phyloP scores from a whole-genome alignment of 2,888 invertebrate species.

The Ormyrus nitidulus region DNA sequence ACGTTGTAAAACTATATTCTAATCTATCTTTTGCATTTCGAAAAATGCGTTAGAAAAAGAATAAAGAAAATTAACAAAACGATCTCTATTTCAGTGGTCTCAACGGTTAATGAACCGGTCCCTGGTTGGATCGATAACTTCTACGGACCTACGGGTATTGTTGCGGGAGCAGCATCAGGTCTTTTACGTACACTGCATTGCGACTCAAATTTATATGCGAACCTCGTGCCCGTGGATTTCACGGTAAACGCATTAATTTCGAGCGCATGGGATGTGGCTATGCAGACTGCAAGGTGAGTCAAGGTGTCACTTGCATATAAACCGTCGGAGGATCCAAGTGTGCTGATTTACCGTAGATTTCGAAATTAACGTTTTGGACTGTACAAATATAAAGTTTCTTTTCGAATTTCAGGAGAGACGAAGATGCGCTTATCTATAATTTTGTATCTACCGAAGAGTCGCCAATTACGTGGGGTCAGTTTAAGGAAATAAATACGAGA shows the following conservation, averaged over 20 bases:
- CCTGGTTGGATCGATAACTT: conserved; percentile 88
- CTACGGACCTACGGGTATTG: conserved; percentile 84
- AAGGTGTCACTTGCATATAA: not conserved
- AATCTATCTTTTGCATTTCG: too few species aligned
- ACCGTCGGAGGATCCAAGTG: not conserved
- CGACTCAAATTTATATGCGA: conserved; percentile 79
- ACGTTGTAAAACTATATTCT: not conserved
- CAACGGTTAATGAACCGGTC: conserved; percentile 80
- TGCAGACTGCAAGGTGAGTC: conserved; percentile 65
- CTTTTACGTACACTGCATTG: conserved; percentile 82
- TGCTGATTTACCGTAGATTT: not conserved
- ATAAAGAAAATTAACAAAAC: too few species aligned
- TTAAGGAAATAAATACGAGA: conserved; percentile 77
- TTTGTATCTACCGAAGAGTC: conserved; percentile 89
- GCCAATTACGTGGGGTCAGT: conserved; percentile 87
- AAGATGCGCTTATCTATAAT: conserved; percentile 85
- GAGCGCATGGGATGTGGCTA: conserved; percentile 79
- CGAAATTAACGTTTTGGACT: too few species aligned
- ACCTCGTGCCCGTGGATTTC: conserved; percentile 86
- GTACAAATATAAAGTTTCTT: not conserved
- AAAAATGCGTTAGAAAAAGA: too few species aligned
- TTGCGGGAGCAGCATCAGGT: conserved; percentile 81
- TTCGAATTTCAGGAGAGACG: conserved; percentile 63
- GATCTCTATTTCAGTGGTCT: conserved; percentile 75
- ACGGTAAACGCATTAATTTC: conserved; percentile 83